These are phyloP conservation scores for Morpho helenor DNA, from an alignment of 2,888 invertebrate species.

Conservation along the genomic window DNA sequence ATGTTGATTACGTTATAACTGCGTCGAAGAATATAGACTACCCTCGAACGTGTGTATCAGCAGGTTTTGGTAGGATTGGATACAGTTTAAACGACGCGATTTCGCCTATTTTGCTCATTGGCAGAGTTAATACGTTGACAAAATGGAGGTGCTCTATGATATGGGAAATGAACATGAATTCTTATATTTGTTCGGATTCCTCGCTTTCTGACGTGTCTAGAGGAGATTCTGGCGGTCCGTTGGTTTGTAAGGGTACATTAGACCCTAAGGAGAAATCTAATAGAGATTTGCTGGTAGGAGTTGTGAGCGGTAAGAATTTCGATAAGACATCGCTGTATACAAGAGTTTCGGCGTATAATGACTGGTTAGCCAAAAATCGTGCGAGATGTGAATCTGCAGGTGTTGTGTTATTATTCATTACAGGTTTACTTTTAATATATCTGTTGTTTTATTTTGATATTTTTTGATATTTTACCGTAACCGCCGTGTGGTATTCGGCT, in stretches of 20 bases:
- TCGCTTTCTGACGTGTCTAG: conserved; percentile 38
- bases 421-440: conserved; percentile 8
- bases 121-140: conserved; percentile 38
- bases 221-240: conserved; percentile 61
- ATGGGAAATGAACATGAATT: conserved; percentile 55
- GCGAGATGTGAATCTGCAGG: neutral
- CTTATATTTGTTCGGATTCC: conserved; percentile 44
- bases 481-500: no score
- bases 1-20: conserved; percentile 33
- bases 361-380: conserved; percentile 39
- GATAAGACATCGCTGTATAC: conserved; percentile 46
- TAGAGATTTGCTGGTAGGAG: conserved; percentile 44
- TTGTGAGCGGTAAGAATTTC: conserved; percentile 58
- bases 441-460: conserved; percentile 3
- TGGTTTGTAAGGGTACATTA: conserved; percentile 41
- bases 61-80: conserved; percentile 46
- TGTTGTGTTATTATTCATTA: conserved; percentile 1
- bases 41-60: conserved; percentile 35
- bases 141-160: conserved; percentile 38
- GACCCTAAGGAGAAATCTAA: conserved; percentile 35
- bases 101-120: conserved; percentile 40
- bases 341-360: conserved; percentile 35
- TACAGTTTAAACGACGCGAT: conserved; percentile 11
- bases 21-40: conserved; percentile 39
- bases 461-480: no score